These are phyloP conservation scores for Ophiodon elongatus DNA, from an alignment of 2,113 vertebrate species.

Conservation along the genomic window DNA sequence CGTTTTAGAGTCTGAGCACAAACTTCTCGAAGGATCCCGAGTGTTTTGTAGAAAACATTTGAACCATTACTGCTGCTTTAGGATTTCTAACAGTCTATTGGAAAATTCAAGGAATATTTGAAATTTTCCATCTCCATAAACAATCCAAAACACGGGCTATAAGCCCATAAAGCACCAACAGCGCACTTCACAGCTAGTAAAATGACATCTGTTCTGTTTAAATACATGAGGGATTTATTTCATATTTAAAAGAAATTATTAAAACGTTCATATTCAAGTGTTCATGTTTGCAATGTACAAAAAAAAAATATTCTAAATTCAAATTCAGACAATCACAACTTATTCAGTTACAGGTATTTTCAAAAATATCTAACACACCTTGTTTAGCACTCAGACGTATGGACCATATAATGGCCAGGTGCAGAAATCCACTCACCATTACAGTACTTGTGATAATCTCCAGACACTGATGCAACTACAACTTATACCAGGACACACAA, in stretches of 20 bases:
- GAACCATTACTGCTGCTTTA: neutral
- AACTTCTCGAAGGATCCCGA: neutral
- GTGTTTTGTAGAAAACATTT: neutral
- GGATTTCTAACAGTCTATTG: neutral
- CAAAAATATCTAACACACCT: slow-evolving; percentile 35
- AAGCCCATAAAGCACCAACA: neutral
- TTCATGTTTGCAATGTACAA: slow-evolving; percentile 61
- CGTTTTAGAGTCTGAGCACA: neutral
- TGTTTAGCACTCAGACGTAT: slow-evolving; percentile 51
- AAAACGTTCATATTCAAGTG: slow-evolving; percentile 59
- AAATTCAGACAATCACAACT: slow-evolving; percentile 47
- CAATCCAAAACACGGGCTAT: neutral
- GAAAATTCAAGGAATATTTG: neutral
- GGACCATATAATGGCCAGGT: slow-evolving; percentile 78
- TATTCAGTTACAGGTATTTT: slow-evolving; percentile 48
- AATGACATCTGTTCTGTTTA: slow-evolving; percentile 16
- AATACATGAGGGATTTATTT: slow-evolving; percentile 65
- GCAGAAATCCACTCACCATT: slow-evolving; percentile 61
- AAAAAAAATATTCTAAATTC: slow-evolving; percentile 54
- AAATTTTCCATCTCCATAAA: neutral
- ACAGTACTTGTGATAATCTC: slow-evolving; percentile 67
- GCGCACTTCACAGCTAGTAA: neutral
- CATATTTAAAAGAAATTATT: slow-evolving; percentile 51
- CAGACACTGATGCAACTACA: slow-evolving; percentile 58
- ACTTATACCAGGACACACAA: slow-evolving; percentile 37